A percentile compares a stretch with the other conserved stretches of the same genome.
These are phyloP conservation scores for Tychaedon coryphoeus DNA, from an alignment of 2,113 vertebrate species.

Conservation along the genomic window DNA sequence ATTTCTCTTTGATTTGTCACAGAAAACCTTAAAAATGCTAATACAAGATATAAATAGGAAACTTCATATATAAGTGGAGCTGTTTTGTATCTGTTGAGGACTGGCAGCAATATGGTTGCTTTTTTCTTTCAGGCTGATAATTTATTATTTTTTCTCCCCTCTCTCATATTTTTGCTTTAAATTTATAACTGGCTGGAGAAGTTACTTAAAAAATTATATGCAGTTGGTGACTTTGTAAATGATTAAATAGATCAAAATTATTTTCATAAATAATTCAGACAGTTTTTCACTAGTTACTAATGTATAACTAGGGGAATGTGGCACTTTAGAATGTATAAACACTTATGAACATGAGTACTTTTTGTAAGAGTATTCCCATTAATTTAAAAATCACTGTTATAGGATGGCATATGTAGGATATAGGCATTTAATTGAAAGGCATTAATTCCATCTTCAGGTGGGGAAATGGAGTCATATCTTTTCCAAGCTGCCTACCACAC, in stretches of 20 bases:
- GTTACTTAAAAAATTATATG: neutral
- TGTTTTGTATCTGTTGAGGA: neutral
- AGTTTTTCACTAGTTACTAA: neutral
- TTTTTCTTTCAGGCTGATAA: neutral
- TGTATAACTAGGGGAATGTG: neutral
- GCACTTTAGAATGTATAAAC: neutral
- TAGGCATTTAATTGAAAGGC: neutral
- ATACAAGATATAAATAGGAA: conserved; percentile 16
- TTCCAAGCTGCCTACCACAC: neutral
- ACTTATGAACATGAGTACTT: neutral
- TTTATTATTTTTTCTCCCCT: neutral
- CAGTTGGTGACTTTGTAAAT: neutral
- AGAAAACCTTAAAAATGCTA: conserved; percentile 4
- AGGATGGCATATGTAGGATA: neutral
- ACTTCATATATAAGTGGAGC: neutral
- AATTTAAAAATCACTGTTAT: neutral
- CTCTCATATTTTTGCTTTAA: neutral
- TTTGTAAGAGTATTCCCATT: neutral
- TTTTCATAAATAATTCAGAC: neutral
- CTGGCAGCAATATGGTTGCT: neutral
- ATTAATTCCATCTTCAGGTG: neutral
- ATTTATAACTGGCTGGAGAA: neutral
- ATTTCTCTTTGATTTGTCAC: neutral
- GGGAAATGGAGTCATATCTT: neutral
- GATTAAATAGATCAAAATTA: neutral